Base-by-base conservation (phyloP, 2,113 vertebrate genomes). In the Pachyramphus minor region DNA sequence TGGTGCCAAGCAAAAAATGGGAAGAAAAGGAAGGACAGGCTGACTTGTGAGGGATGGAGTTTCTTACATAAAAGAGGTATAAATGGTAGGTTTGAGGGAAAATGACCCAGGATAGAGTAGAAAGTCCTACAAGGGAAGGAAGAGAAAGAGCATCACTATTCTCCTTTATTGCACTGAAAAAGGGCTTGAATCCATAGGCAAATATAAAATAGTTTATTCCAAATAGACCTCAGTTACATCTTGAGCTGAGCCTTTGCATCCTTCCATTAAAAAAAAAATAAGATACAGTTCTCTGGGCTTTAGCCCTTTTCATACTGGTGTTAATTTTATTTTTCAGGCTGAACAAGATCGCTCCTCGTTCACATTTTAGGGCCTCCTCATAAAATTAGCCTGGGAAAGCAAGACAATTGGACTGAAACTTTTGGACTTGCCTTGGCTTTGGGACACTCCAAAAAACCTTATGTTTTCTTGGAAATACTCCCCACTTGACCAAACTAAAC, bases 371-470 rank as follows among this genome's bases (percentile, higher is more conserved):
- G 93, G 45, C 50, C 64, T 93, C 62, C 50, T 94, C 91, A 53
- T 96, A 97, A 97, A 98, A 96, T 92, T 94, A 85, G 71, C 93
- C 42, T 58, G 94, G 82, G 96, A 97, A 97, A 95, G 83, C 47
- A 89, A 73, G 72, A 93, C 89, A 85, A 96, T 53, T 31, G 77
- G 75, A 93, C 87, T 91, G 49, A 96, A 96, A 49, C 56, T 93
- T 94, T 87, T 77, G 84, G 95, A 79, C 71, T 90, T 94, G 60
- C 84, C 44, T 95, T 83, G n/a, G 33, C 67, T 95, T 37, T 84
- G 81, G 87, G 89, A 96, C 73, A 87, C 53, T 69, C 89, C 44
- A 92, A 83, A 95, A 95, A 91, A 58, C 22, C 85, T 95, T 47
- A 7, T 21, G 69, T 84, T 96, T 87, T 90, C 92, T 91, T 71